phyloP scores from a whole-genome alignment of 2,888 invertebrate genomes.

The Polymixis lichenea region DNA sequence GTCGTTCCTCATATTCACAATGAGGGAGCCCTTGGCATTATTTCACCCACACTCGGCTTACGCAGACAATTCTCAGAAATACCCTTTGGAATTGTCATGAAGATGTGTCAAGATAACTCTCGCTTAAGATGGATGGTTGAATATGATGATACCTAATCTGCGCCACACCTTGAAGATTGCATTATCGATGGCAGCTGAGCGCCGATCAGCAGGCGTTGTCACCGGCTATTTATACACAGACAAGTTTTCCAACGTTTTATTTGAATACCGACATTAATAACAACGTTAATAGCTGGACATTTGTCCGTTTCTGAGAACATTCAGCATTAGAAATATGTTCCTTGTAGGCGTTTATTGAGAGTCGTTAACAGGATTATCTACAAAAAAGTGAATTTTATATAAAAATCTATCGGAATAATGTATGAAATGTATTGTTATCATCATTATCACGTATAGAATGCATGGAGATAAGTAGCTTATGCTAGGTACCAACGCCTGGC shows the following conservation, averaged over 20 bases:
- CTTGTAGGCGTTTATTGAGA: not conserved
- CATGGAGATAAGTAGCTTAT: conserved; percentile 43
- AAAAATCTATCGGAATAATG: not conserved
- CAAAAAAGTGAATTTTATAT: not conserved
- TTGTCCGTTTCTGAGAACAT: conserved; percentile 38
- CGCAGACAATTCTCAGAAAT: conserved; percentile 67
- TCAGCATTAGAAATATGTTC: conserved; percentile 17
- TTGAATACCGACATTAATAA: conserved; percentile 62
- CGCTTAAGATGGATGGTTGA: conserved; percentile 68
- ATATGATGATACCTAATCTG: conserved; percentile 67
- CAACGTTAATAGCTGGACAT: conserved; percentile 40
- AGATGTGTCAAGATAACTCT: conserved; percentile 67
- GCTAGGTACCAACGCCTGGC: conserved; percentile 42
- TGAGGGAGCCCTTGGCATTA: conserved; percentile 51
- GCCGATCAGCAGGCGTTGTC: conserved; percentile 61
- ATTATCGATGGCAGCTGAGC: conserved; percentile 71
- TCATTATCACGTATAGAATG: conserved; percentile 50
- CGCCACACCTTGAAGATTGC: conserved; percentile 73
- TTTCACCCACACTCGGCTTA: conserved; percentile 57
- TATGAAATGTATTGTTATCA: conserved; percentile 38
- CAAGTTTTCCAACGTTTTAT: conserved; percentile 68
- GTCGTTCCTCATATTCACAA: conserved; percentile 42
- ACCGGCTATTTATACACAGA: conserved; percentile 74
- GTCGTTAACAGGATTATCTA: conserved; percentile 7
- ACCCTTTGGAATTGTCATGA: conserved; percentile 66